These are phyloP conservation scores for Platysternon megacephalum DNA, from an alignment of 2,113 vertebrate species.

Conservation along the genomic window DNA sequence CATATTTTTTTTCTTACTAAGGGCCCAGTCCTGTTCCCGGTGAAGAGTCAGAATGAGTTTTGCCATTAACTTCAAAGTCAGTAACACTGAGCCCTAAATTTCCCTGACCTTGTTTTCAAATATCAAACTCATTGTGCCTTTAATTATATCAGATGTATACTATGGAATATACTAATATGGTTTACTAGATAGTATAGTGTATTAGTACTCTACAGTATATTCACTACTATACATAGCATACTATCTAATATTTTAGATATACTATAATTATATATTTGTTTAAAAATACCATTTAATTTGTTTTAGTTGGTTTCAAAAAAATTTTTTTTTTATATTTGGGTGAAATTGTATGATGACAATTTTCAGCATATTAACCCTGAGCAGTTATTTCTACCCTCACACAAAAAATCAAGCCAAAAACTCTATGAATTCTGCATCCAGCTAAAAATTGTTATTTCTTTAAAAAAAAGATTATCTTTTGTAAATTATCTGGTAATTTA, in stretches of 20 bases:
- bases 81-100: slow-evolving; percentile 8
- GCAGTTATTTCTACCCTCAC: not conserved
- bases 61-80: not conserved
- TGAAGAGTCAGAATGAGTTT: not conserved
- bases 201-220: not conserved
- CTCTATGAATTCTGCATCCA: not conserved
- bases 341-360: not conserved
- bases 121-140: slow-evolving; percentile 23
- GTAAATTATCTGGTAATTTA: not conserved
- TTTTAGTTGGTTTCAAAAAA: slow-evolving; percentile 28
- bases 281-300: not conserved
- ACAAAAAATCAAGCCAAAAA: not conserved
- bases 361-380: not conserved
- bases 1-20: not conserved
- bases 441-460: not conserved
- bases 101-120: slow-evolving; percentile 58
- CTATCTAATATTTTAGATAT: not conserved
- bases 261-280: not conserved
- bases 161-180: not conserved
- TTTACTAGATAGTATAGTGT: not conserved
- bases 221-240: not conserved
- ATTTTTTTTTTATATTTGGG: slow-evolving; percentile 31
- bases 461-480: not conserved
- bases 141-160: slow-evolving; percentile 56
- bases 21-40: not conserved